A percentile compares a stretch with the other conserved stretches of the same genome.
phyloP scores from a whole-genome alignment of 2,797 vertebrate genomes.

The Erethizon dorsatum region DNA sequence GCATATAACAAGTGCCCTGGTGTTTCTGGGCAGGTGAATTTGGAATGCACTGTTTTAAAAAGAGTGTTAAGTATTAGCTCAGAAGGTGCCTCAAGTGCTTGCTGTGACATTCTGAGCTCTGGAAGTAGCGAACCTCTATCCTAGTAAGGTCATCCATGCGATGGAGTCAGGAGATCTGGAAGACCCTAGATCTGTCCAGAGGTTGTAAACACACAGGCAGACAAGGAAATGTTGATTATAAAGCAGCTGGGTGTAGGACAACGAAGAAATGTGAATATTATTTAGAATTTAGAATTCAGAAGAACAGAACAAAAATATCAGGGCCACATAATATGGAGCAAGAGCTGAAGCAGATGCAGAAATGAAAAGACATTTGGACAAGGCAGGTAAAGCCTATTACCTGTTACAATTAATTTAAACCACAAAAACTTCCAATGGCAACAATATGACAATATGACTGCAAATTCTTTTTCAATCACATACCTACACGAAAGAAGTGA shows the following conservation, averaged over 20 bases:
- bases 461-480: conserved; percentile 25
- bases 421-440: not conserved
- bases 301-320: not conserved
- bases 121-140: not conserved
- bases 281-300: conserved; percentile 37
- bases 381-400: not conserved
- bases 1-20: not conserved
- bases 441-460: not conserved
- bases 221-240: not conserved
- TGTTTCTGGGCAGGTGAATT: not conserved
- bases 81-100: not conserved
- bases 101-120: not conserved
- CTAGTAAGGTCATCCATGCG: not conserved
- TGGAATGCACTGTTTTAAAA: not conserved
- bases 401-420: conserved; percentile 36
- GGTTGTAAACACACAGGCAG: not conserved
- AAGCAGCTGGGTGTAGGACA: not conserved
- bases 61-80: not conserved
- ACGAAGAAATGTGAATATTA: not conserved
- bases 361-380: not conserved
- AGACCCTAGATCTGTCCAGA: not conserved
- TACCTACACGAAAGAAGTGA: not conserved
- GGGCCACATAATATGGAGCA: not conserved
- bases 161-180: conserved; percentile 34
- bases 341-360: not conserved